phyloP scores from a whole-genome alignment of 2,888 invertebrate species.

The Tholera decimalis region DNA sequence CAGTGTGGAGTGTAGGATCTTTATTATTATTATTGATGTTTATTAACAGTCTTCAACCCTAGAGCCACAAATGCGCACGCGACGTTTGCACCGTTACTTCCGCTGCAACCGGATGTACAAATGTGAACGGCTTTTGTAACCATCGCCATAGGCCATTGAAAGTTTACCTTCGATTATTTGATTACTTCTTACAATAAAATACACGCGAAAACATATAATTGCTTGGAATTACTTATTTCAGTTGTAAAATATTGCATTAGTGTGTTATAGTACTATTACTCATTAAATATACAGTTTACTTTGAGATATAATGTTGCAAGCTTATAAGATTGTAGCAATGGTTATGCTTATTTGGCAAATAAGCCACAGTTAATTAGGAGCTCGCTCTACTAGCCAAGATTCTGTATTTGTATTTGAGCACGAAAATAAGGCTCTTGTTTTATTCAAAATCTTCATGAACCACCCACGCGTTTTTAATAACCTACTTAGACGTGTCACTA shows the following conservation, averaged over 20 bases:
- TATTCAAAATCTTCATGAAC: neutral
- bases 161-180: slow-evolving; percentile 31
- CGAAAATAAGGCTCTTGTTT: slow-evolving; percentile 11
- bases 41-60: slow-evolving; percentile 42
- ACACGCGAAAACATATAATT: slow-evolving; percentile 7
- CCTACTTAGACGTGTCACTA: slow-evolving; percentile 19
- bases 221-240: slow-evolving; percentile 9
- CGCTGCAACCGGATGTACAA: slow-evolving; percentile 74
- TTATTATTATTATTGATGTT: neutral
- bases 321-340: slow-evolving; percentile 19
- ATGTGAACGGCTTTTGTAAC: slow-evolving; percentile 66
- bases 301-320: slow-evolving; percentile 22
- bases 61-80: slow-evolving; percentile 72
- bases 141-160: slow-evolving; percentile 41
- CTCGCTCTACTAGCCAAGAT: slow-evolving; percentile 21
- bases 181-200: slow-evolving; percentile 32
- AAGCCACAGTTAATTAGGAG: slow-evolving; percentile 7
- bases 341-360: slow-evolving; percentile 21
- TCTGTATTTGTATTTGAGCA: slow-evolving; percentile 1
- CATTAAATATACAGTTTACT: slow-evolving; percentile 18
- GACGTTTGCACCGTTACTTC: slow-evolving; percentile 82
- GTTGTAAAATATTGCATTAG: slow-evolving; percentile 7
- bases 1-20: too few species aligned
- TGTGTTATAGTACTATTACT: slow-evolving; percentile 5
- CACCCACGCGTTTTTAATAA: neutral